phyloP scores from a whole-genome alignment of 2,113 vertebrate genomes.

The Astur gentilis region DNA sequence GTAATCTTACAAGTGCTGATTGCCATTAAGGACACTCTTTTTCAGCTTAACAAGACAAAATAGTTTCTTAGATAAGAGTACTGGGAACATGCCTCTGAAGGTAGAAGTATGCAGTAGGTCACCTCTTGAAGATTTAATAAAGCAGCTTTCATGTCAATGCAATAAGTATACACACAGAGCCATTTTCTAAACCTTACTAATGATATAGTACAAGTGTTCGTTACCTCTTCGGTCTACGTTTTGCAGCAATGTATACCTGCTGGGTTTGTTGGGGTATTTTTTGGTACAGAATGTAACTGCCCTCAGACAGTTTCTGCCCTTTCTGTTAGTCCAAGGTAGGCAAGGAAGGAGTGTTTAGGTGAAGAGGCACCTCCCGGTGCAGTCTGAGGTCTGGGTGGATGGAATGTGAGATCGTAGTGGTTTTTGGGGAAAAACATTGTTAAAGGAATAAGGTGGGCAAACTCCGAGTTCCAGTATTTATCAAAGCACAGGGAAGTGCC shows the following conservation, averaged over 20 bases:
- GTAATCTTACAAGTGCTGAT: slow-evolving; percentile 71
- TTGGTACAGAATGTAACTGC: slow-evolving; percentile 72
- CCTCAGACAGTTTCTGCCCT: slow-evolving; percentile 92
- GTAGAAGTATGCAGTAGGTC: slow-evolving; percentile 75
- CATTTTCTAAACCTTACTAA: slow-evolving; percentile 77
- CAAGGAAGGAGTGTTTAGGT: slow-evolving; percentile 98
- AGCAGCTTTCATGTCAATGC: slow-evolving; percentile 97
- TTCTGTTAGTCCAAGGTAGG: slow-evolving; percentile 95
- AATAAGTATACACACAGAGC: slow-evolving; percentile 87
- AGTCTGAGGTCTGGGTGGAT: slow-evolving; percentile 82
- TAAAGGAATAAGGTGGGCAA: slow-evolving; percentile 95
- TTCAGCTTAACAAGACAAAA: slow-evolving; percentile 71
- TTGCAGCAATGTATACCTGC: slow-evolving; percentile 80
- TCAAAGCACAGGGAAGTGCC: slow-evolving; percentile 80
- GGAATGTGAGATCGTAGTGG: slow-evolving; percentile 91
- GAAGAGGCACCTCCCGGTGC: slow-evolving; percentile 77
- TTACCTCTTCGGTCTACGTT: slow-evolving; percentile 63
- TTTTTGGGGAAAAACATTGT: slow-evolving; percentile 91
- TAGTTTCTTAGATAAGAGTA: slow-evolving; percentile 65
- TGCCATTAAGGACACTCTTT: slow-evolving; percentile 76
- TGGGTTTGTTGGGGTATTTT: slow-evolving; percentile 68
- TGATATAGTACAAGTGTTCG: slow-evolving; percentile 73
- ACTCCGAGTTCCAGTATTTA: slow-evolving; percentile 92
- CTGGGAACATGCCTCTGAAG: slow-evolving; percentile 73
- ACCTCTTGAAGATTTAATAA: slow-evolving; percentile 79